A percentile compares a stretch with the other conserved stretches of the same genome.
Evolutionary conservation across 2,113 vertebrate species (phyloP).

Genomic region (Actenoides hombroni): DNA sequence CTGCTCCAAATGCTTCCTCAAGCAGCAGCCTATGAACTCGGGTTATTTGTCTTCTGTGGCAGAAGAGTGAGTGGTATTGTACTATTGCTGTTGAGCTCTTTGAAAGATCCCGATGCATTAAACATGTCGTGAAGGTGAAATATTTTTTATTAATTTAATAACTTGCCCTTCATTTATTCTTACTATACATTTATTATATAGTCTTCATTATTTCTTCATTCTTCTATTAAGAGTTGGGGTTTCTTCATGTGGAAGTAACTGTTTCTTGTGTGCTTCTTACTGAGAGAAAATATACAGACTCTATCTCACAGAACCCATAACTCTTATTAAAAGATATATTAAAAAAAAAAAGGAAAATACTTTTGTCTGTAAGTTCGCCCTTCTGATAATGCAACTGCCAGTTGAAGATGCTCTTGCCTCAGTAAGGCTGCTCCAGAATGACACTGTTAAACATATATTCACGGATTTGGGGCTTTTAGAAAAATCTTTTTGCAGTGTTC

Average conservation of each 20-base stretch:
- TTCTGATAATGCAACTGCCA: background rate
- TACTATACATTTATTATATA: too few species aligned
- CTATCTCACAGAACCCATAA: background rate
- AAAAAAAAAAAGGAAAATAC: background rate
- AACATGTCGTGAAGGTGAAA: background rate
- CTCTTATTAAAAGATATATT: background rate
- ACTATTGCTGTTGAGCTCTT: background rate
- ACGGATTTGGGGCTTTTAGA: background rate
- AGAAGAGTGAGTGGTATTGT: background rate
- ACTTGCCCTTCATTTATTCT: too few species aligned
- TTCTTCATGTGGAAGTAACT: background rate
- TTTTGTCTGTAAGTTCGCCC: background rate
- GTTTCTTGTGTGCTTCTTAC: background rate
- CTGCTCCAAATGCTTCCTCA: background rate
- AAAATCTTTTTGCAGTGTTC: background rate
- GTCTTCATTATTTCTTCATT: background rate
- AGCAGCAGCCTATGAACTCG: background rate
- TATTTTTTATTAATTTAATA: background rate
- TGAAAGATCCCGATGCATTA: background rate
- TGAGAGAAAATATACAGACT: background rate
- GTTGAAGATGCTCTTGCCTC: background rate
- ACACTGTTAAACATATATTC: background rate
- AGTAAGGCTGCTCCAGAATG: background rate
- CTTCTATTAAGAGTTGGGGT: background rate
- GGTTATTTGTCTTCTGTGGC: background rate